Evolutionary conservation across 2,113 vertebrate species (phyloP).

Genomic region (Ophiodon elongatus): DNA sequence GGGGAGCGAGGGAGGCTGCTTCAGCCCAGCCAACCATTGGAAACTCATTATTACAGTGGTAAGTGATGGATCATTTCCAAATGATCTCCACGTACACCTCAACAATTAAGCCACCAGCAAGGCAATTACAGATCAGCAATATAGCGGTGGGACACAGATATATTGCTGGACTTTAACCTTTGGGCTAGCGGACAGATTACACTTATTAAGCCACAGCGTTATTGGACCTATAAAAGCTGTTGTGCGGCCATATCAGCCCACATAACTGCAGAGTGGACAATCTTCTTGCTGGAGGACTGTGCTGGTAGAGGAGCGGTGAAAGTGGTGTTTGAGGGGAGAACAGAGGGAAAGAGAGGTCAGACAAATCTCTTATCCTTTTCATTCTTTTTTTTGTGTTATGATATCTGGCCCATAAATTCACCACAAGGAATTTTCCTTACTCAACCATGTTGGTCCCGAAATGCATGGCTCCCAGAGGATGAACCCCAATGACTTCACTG

Average conservation of each 20-base stretch:
- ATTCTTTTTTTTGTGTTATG: neutral
- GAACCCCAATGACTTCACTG: neutral
- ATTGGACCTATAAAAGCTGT: conserved; percentile 79
- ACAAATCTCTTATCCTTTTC: neutral
- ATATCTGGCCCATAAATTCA: neutral
- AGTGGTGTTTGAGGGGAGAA: conserved; percentile 8
- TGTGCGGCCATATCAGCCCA: conserved; percentile 52
- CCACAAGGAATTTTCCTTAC: neutral
- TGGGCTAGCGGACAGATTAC: conserved; percentile 76
- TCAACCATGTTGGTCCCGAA: too few relatives aligned
- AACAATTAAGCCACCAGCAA: conserved; percentile 83
- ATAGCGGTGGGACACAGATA: conserved; percentile 73
- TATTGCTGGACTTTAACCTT: conserved; percentile 79
- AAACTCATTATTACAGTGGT: conserved; percentile 83
- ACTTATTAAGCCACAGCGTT: conserved; percentile 76
- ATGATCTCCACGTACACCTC: conserved; percentile 82
- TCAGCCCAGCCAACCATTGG: conserved; percentile 74
- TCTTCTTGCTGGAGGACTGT: conserved; percentile 27
- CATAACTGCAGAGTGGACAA: conserved; percentile 69
- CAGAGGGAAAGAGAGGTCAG: conserved; percentile 18
- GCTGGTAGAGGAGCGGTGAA: conserved; percentile 16
- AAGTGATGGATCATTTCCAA: conserved; percentile 86
- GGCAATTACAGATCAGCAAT: conserved; percentile 81
- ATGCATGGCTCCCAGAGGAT: neutral
- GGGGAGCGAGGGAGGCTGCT: conserved; percentile 65